Conservation (phyloP, 2,113 vertebrate species). For the Hassar affinis region DNA sequence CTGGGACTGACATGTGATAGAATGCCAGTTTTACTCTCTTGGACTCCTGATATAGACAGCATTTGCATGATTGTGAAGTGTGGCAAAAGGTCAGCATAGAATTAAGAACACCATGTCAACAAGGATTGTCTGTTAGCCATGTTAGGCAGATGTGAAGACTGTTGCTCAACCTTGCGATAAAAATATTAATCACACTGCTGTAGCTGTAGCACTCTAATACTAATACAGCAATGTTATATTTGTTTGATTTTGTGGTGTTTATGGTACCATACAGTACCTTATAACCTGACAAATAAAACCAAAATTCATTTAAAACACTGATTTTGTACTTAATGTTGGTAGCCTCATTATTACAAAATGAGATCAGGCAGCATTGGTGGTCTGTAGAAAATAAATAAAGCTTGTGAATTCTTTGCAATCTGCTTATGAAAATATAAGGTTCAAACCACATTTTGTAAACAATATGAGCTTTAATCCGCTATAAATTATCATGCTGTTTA, state of each 20-base stretch:
- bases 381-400: not conserved
- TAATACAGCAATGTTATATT: not conserved
- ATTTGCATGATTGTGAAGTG: not conserved
- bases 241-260: not conserved
- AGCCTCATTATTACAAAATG: not conserved
- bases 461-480: not conserved
- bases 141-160: not conserved
- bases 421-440: not conserved
- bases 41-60: not conserved
- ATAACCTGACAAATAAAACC: not conserved
- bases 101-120: not conserved
- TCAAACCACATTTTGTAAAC: not conserved
- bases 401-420: not conserved
- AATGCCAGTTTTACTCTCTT: not conserved
- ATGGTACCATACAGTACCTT: too few species aligned
- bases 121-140: not conserved
- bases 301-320: not conserved
- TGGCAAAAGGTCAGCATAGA: not conserved
- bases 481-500: not conserved
- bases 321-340: not conserved
- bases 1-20: not conserved
- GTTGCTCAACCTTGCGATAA: not conserved
- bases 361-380: not conserved
- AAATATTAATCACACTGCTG: not conserved
- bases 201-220: not conserved